phyloP scores from a whole-genome alignment of 2,888 invertebrate species.

The Drosophila subquinaria region DNA sequence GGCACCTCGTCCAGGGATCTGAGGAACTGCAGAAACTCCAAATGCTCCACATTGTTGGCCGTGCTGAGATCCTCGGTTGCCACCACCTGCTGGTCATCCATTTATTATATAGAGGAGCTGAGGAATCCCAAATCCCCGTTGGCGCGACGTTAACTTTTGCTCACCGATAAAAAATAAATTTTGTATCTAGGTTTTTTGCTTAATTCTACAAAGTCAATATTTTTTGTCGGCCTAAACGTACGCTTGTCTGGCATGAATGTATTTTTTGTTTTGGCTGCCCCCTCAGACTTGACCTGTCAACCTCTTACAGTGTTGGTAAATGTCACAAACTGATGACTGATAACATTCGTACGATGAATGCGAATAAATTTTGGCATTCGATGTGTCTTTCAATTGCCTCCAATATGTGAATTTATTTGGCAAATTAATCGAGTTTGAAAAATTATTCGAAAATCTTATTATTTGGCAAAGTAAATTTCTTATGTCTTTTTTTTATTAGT shows the following conservation, averaged over 20 bases:
- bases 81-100: constrained; percentile 4
- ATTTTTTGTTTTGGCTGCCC: constrained; percentile 8
- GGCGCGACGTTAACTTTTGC: background rate
- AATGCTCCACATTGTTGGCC: background rate
- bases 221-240: constrained; percentile 18
- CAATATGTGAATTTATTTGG: background rate
- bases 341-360: background rate
- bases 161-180: constrained; percentile 1
- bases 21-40: constrained; percentile 38
- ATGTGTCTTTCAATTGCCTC: background rate
- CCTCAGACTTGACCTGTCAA: constrained; percentile 26
- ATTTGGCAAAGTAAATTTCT: background rate
- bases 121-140: background rate
- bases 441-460: too few species aligned
- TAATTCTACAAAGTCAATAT: background rate
- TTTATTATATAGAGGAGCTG: background rate
- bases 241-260: constrained; percentile 18
- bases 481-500: background rate
- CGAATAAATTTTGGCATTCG: background rate
- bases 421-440: background rate
- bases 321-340: background rate
- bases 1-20: constrained; percentile 20
- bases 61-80: background rate
- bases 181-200: background rate
- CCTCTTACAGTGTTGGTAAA: constrained; percentile 26